Evolutionary conservation across 2,797 vertebrate genomes (phyloP), one percentile per base, ranked within the genome.

Genomic region (Botia kubotai): DNA sequence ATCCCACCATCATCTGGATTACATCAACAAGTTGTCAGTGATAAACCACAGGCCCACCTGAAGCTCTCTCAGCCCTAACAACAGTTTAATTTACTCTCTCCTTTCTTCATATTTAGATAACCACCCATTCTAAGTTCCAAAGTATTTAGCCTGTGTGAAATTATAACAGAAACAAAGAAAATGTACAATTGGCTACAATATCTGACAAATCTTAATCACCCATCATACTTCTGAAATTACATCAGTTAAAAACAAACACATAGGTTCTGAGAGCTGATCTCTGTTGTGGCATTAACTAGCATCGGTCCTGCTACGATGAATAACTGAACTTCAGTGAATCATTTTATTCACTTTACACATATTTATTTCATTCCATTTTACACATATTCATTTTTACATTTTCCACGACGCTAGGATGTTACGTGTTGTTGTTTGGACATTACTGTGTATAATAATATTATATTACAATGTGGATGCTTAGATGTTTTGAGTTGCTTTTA

Each of bases 31-130:
- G 60, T 85, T 86, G 86, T 66, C 52, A 78, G 69, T 85, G 85
- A 87, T 75, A 76, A 77, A 80, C 80, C 68, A 69, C 85, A 86
- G 87, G 74, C 80, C 75, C 74, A 81, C 72, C 67, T 71, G 67
- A 66, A 75, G 60, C 23, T 80, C 75, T 74, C 63, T 52, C 60
- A 33, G 36, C 48, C 63, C 70, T 33, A 69, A 80, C 74, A 82
- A 74, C 21, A 11, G 43, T 67, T 60, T 10, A 60, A 5, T 36
- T 13, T 6, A 46, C 58, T 52, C 36, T 16, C 36, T 43, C 8
- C 50, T 72, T 26, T 50, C 67, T 48, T 17, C 75, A 26, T 36
- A 26, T 70, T 36, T 74, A 67, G 19, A 72, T 29, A 58, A 52
- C 26, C 66, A 48, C 65, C 57, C 26, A 50, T 0, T 11, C 13